Percentiles rank a stretch among this genome's conserved stretches.
Evolutionary conservation across 2,888 invertebrate genomes (phyloP).

Genomic region (Lydus trimaculatus): DNA sequence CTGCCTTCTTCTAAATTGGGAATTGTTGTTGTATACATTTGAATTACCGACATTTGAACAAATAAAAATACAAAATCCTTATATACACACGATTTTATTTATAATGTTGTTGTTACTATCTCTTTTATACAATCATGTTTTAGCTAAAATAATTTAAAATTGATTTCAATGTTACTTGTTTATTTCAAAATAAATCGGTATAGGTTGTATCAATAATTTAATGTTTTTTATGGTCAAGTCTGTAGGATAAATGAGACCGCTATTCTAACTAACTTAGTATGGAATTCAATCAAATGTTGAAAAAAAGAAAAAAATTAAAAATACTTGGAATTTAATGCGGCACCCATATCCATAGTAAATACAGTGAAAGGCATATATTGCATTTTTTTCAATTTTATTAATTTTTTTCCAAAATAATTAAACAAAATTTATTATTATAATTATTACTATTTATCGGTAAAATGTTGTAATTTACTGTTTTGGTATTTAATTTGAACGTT

Average conservation of each 20-base stretch:
- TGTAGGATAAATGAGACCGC: neutral
- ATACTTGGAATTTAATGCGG: neutral
- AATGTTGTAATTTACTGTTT: neutral
- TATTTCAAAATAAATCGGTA: neutral
- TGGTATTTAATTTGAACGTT: neutral
- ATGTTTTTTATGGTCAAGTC: neutral
- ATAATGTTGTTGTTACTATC: neutral
- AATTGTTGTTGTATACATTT: constrained; percentile 38
- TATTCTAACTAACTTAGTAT: neutral
- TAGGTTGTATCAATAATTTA: constrained; percentile 5
- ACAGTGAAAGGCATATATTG: too few species aligned
- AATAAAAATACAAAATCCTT: neutral
- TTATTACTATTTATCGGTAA: neutral
- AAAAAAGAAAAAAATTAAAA: too few species aligned
- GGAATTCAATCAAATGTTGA: neutral
- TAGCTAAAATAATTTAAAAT: neutral
- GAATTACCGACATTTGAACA: too few species aligned
- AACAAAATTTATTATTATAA: neutral
- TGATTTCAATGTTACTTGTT: neutral
- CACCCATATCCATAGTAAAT: neutral
- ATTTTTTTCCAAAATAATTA: neutral
- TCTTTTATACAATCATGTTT: neutral
- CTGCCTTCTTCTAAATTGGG: constrained; percentile 43
- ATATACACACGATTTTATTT: neutral
- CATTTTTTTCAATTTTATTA: neutral